Base-by-base conservation (phyloP, 2,113 vertebrate species). In the Aptenodytes forsteri region DNA sequence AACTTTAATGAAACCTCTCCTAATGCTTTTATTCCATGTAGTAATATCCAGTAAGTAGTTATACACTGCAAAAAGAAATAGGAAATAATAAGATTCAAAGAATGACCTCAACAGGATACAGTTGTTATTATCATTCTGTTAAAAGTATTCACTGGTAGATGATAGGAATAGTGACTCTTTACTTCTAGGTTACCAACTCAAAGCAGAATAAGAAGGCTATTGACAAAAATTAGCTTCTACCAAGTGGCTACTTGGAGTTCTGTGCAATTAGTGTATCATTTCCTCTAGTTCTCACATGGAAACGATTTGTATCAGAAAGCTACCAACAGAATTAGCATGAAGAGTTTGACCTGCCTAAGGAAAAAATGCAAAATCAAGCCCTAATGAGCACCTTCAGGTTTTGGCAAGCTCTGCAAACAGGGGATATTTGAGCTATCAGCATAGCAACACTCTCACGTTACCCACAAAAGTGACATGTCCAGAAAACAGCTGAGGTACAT, bases 31-130 rank as follows among this genome's bases (percentile, higher is more conserved):
- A 89, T 99, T 99, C 99, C 99, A 99, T 34, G 97, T 98, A 81
- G 98, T 93, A 90, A 99, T 97, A 32, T 99, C 98, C 95, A 99
- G 26, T 89, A 85, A 96, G 82, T 99, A 99, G 91, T 93, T 95
- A 78, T 98, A 98, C 95, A 96, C 99, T 99, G 90, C 49, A 61
- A 93, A 69, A 69, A 86, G 38, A 88, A 85, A 95, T 6, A 55
- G 12, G n/a, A 96, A 91, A 66, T 19, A 36, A 7, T 30, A 34
- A 69, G 13, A 70, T 50, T 58, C 21, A 79, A 71, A 91, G 23
- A 76, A 81, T 52, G 7, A 82, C 12, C 44, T 89, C 46, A 65
- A n/a, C 6, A 83, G 29, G 40, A 89, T 59, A 44, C 13, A 59
- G 20, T 4, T 85, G 10, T 20, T 70, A 40, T 49, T 62, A 38